Conservation (phyloP, 1,140 invertebrate genomes). For the Eufriesea mexicana region DNA sequence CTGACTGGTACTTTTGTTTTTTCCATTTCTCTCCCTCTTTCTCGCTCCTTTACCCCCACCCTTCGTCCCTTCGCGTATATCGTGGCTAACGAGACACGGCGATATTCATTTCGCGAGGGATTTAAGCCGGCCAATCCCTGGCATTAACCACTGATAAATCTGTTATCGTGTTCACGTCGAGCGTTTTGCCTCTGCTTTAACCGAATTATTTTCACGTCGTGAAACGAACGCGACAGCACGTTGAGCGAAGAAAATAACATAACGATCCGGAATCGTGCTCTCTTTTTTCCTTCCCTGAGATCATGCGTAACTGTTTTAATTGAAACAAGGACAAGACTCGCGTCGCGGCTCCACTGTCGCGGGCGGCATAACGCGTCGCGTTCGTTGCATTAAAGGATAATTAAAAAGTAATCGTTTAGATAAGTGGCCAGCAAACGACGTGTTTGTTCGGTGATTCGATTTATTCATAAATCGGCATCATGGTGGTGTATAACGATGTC, state of each 20-base stretch:
- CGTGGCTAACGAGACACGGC: conserved; percentile 30
- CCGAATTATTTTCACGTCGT: conserved; percentile 11
- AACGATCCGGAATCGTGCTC: background rate
- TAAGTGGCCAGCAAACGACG: background rate
- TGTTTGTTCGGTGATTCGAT: background rate
- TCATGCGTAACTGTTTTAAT: background rate
- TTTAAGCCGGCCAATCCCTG: background rate
- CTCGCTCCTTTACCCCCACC: no score
- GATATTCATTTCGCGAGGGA: background rate
- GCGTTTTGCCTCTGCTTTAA: background rate
- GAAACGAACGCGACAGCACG: background rate
- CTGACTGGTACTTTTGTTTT: background rate
- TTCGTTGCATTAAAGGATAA: background rate
- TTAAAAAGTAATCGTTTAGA: background rate
- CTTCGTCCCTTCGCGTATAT: background rate
- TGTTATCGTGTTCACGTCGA: background rate
- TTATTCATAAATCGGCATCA: background rate
- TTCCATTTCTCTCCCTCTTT: background rate
- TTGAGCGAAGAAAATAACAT: background rate
- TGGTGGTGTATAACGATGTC: background rate
- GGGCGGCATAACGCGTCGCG: background rate
- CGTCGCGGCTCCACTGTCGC: background rate
- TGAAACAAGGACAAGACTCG: conserved; percentile 26
- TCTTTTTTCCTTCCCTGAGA: background rate
- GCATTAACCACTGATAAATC: conserved; percentile 25